Evolutionary conservation across 2,797 vertebrate species (phyloP), one percentile per base, ranked within the genome.

Genomic region (Gambelia wislizenii): DNA sequence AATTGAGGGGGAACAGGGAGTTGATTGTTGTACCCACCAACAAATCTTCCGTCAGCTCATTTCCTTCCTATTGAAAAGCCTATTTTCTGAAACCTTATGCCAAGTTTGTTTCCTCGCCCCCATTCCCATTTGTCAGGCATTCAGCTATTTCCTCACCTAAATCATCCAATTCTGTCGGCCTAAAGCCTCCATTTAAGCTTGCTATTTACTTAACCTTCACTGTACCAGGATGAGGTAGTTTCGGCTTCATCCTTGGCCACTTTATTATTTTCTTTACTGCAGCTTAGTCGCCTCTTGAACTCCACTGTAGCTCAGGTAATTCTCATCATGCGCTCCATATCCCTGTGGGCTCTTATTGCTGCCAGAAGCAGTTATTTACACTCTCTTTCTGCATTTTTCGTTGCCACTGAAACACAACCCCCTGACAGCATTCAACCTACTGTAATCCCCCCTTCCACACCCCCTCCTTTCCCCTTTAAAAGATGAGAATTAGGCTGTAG

Each of bases 191-290:
- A 78, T 94, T 93, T 92, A 90, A 92, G 88, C 82, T 94, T 94
- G 83, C 90, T 94, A 52, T 95, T 96, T 95, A 90, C 84, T 94
- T 96, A 93, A 95, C 87, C 92, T 96, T 95, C 93, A 54, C 87
- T 90, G 79, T 85, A 89, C 88, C 88, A 75, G 44, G 67, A 80
- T 92, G 90, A 94, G 86, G 87, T 90, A 85, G 86, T 91, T 95
- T 95, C 92, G 88, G 86, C 90, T 96, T 92, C 91, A 83, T 5
- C 82, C 90, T 84, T 89, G 86, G 87, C 83, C 86, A 91, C 86
- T 95, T 95, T 85, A 94, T 94, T 83, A 91, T 86, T 82, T 87
- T 93, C 92, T 93, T 86, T 89, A 88, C 92, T 86, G 84, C 90
- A 93, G 89, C 89, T 94, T 91, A 94, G 87, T 76, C 95, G 89